phyloP scores from a whole-genome alignment of 2,113 vertebrate species.

The Anoplopoma fimbria region DNA sequence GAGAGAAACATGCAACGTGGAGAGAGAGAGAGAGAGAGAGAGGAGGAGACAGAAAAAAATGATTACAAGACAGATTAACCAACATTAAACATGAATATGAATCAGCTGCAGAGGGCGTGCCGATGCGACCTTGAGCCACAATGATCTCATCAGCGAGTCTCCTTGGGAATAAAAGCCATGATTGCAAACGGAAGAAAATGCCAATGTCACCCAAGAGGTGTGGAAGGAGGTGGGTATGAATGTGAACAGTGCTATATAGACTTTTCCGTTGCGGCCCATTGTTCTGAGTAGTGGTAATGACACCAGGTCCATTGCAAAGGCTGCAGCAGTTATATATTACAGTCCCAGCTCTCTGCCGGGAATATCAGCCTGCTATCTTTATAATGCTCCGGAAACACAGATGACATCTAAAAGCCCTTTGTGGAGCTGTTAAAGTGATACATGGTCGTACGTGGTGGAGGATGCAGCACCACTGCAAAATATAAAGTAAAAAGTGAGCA shows the following conservation, averaged over 20 bases:
- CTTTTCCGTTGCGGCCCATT: slow-evolving; percentile 28
- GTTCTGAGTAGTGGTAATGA: slow-evolving; percentile 67
- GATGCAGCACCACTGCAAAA: slow-evolving; percentile 23
- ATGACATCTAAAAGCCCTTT: slow-evolving; percentile 66
- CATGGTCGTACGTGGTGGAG: slow-evolving; percentile 20
- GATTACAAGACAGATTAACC: slow-evolving; percentile 27
- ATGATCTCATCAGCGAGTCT: slow-evolving; percentile 55
- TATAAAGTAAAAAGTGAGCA: slow-evolving; percentile 31
- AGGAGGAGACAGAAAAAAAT: neutral
- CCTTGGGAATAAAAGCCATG: slow-evolving; percentile 21
- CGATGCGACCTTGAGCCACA: slow-evolving; percentile 22
- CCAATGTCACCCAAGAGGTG: slow-evolving; percentile 17
- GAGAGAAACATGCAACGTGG: slow-evolving; percentile 4
- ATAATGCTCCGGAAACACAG: slow-evolving; percentile 64
- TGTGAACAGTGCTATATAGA: slow-evolving; percentile 19
- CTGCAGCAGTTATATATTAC: slow-evolving; percentile 53
- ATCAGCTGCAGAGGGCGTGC: slow-evolving; percentile 40
- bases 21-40: neutral
- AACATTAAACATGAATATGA: slow-evolving; percentile 58
- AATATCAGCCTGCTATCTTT: slow-evolving; percentile 61
- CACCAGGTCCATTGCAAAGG: slow-evolving; percentile 37
- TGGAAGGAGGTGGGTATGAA: neutral
- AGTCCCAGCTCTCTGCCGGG: slow-evolving; percentile 37
- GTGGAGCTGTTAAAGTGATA: slow-evolving; percentile 57
- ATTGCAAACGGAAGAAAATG: slow-evolving; percentile 19